A percentile compares a stretch with the other conserved stretches of the same genome.
These are phyloP conservation scores for Galerucella pusilla DNA, from an alignment of 2,888 invertebrate species.

Conservation along the genomic window DNA sequence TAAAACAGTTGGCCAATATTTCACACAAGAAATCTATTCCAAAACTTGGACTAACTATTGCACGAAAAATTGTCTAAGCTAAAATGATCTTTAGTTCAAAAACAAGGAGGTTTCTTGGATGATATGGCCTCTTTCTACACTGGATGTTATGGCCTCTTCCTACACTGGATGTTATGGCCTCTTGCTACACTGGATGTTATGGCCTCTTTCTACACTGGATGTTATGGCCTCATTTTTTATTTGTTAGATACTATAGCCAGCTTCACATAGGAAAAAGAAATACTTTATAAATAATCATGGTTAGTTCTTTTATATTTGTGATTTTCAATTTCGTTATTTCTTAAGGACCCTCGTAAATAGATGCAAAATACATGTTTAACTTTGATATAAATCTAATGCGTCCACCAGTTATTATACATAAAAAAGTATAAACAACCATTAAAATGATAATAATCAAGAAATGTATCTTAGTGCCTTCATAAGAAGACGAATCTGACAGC, in stretches of 20 bases:
- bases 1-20: too few relatives aligned
- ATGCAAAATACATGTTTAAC: constrained; percentile 9
- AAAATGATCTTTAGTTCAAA: too few relatives aligned
- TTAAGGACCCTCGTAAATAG: neutral
- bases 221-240: neutral
- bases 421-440: constrained; percentile 27
- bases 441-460: constrained; percentile 33
- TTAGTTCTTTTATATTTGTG: neutral
- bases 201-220: neutral
- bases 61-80: too few relatives aligned
- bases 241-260: neutral
- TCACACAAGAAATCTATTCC: too few relatives aligned
- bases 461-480: constrained; percentile 40
- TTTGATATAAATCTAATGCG: neutral
- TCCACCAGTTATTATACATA: constrained; percentile 5
- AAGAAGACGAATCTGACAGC: constrained; percentile 56
- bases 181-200: too few relatives aligned
- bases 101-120: too few relatives aligned
- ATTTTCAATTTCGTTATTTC: neutral
- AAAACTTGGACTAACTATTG: too few relatives aligned
- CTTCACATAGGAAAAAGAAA: neutral
- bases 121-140: too few relatives aligned
- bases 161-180: too few relatives aligned
- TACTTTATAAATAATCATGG: neutral
- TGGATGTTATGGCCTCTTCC: neutral